Conservation (phyloP, 2,797 vertebrate genomes). For the Alca torda region DNA sequence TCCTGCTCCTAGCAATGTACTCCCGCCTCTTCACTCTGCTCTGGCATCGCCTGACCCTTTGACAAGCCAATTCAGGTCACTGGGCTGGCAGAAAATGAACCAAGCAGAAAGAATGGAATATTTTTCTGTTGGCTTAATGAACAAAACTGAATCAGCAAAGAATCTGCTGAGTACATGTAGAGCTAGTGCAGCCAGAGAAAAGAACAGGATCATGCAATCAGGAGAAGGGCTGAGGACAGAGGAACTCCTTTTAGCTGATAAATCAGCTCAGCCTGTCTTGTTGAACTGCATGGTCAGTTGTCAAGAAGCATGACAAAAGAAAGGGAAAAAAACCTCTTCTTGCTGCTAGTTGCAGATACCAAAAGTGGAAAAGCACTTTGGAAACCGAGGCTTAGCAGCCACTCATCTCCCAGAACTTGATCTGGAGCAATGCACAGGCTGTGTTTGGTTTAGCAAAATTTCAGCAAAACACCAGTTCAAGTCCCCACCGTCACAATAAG, state of each 20-base stretch:
- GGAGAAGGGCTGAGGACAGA: neutral
- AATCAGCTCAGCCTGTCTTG: neutral
- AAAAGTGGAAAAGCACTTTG: neutral
- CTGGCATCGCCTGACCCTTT: neutral
- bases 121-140: constrained; percentile 7
- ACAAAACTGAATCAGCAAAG: constrained; percentile 15
- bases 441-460: neutral
- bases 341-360: neutral
- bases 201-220: neutral
- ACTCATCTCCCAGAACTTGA: neutral
- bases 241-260: neutral
- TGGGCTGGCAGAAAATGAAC: neutral
- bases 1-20: neutral
- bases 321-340: rapidly evolving
- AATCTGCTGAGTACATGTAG: neutral
- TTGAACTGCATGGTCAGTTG: neutral
- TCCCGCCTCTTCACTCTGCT: neutral
- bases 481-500: neutral
- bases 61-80: neutral
- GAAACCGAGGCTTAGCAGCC: neutral
- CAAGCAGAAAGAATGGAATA: neutral
- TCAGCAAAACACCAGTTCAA: neutral
- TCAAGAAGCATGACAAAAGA: neutral
- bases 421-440: neutral
- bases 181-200: neutral